Evolutionary conservation across 2,797 vertebrate genomes (phyloP).

Genomic region (Falco novaeseelandiae): DNA sequence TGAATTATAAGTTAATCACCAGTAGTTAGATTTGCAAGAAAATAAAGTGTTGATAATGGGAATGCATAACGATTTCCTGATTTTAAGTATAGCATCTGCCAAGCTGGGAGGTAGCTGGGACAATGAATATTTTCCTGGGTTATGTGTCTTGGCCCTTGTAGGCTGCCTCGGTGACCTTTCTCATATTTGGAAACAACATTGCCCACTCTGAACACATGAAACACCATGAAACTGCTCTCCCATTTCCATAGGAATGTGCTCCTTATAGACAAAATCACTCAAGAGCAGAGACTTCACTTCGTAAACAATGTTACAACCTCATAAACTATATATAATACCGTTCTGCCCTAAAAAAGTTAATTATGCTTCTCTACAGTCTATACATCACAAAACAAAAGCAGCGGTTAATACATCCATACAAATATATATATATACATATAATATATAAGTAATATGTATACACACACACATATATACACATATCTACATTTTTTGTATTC

Average conservation of each 20-base stretch:
- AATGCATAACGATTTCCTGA: background rate
- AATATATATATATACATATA: background rate
- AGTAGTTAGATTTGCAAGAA: background rate
- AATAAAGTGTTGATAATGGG: background rate
- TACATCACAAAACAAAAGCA: background rate
- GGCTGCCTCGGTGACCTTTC: background rate
- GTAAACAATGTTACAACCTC: background rate
- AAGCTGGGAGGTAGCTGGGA: background rate
- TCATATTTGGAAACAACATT: background rate
- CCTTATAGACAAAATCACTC: background rate
- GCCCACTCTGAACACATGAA: background rate
- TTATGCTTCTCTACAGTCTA: background rate
- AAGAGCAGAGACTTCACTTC: background rate
- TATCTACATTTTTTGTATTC: background rate
- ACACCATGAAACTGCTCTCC: background rate
- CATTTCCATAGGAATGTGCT: background rate
- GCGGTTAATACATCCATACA: background rate
- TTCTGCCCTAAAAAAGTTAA: background rate
- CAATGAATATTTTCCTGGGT: background rate
- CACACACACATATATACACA: accelerated
- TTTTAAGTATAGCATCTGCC: background rate
- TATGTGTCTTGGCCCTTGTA: background rate
- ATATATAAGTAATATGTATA: background rate
- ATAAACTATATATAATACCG: background rate
- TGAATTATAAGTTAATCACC: background rate